These are phyloP conservation scores for Python bivittatus DNA, from an alignment of 2,113 vertebrate species.

Conservation along the genomic window DNA sequence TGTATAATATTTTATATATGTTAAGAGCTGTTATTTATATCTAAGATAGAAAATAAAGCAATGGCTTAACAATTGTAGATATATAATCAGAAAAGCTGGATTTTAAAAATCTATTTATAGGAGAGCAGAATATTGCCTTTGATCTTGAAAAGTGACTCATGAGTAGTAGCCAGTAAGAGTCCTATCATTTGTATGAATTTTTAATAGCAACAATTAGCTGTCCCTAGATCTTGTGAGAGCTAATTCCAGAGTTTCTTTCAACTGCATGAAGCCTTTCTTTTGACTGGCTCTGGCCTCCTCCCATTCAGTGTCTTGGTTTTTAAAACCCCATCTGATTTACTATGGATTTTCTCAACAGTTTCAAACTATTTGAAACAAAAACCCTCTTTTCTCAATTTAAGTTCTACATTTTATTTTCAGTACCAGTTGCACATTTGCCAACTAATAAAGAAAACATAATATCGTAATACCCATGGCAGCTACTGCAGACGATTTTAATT, in stretches of 20 bases:
- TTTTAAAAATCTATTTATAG: background rate
- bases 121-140: background rate
- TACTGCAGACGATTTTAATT: slow-evolving; percentile 29
- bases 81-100: background rate
- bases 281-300: background rate
- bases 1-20: background rate
- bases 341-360: background rate
- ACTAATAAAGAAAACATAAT: slow-evolving; percentile 9
- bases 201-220: background rate
- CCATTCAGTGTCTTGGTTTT: background rate
- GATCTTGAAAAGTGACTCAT: background rate
- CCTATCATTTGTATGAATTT: background rate
- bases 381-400: background rate
- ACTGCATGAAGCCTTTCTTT: background rate
- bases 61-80: background rate
- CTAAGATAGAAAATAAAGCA: background rate
- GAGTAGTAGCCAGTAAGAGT: background rate
- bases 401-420: background rate
- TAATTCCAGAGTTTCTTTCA: background rate
- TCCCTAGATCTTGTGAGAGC: background rate
- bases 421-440: slow-evolving; percentile 42
- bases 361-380: background rate
- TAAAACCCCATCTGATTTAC: slow-evolving; percentile 9
- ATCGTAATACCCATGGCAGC: slow-evolving; percentile 18
- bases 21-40: background rate